Conservation (phyloP, 2,113 vertebrate genomes). For the Opisthocomus hoazin region DNA sequence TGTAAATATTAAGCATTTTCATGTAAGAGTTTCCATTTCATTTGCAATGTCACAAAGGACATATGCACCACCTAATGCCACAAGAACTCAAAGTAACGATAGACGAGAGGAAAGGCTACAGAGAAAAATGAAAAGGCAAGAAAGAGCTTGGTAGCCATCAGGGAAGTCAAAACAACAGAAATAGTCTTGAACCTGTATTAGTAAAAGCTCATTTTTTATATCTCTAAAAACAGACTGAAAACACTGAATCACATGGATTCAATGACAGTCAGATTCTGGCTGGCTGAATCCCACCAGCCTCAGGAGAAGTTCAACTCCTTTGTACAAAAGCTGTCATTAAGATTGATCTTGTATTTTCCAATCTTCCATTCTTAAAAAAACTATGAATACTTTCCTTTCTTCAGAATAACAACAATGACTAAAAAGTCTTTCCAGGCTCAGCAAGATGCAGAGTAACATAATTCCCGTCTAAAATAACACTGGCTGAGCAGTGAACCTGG, state of each 20-base stretch:
- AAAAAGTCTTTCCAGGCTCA: neutral
- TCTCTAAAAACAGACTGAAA: neutral
- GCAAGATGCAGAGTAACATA: neutral
- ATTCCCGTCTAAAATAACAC: neutral
- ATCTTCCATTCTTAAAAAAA: neutral
- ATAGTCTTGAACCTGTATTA: neutral
- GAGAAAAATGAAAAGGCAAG: neutral
- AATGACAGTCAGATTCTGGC: neutral
- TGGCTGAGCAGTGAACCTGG: neutral
- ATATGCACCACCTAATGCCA: neutral
- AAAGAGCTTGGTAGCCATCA: neutral
- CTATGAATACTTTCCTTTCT: neutral
- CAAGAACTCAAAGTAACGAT: neutral
- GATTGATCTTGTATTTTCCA: neutral
- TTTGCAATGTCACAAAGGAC: neutral
- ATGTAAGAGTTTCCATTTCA: neutral
- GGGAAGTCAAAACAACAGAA: neutral
- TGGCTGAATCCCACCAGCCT: neutral
- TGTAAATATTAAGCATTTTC: neutral
- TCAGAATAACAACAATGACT: neutral
- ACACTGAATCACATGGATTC: neutral
- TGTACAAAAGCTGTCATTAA: neutral
- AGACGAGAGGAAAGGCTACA: neutral
- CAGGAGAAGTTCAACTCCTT: neutral
- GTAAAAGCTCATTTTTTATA: neutral